These are phyloP conservation scores for Ceryle rudis DNA, from an alignment of 2,797 vertebrate genomes.

Conservation along the genomic window DNA sequence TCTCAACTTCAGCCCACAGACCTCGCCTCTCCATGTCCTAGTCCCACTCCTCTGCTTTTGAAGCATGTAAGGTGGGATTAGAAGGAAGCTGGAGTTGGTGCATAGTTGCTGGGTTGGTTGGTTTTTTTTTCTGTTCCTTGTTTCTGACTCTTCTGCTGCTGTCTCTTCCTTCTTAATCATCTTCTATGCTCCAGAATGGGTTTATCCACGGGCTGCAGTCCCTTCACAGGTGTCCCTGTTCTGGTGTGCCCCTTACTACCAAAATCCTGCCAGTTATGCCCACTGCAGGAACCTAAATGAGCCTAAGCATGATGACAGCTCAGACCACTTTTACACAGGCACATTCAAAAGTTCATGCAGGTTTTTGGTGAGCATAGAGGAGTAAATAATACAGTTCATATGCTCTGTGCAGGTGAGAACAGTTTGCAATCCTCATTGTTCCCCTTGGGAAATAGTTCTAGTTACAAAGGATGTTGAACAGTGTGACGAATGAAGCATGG, in stretches of 20 bases:
- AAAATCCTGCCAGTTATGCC: not conserved
- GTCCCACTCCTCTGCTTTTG: not conserved
- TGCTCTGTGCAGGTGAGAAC: not conserved
- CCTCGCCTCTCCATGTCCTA: not conserved
- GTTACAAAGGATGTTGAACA: fast-evolving
- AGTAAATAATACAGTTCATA: not conserved
- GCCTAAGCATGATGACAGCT: not conserved
- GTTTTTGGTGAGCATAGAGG: not conserved
- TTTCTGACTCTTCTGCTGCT: not conserved
- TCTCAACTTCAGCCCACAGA: not conserved
- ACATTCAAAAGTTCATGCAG: not conserved
- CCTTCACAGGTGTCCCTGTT: not conserved
- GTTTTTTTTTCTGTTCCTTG: not conserved
- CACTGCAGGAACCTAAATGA: not conserved
- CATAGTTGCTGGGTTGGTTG: not conserved
- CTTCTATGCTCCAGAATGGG: not conserved
- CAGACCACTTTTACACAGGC: not conserved
- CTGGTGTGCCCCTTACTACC: not conserved
- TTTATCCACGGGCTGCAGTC: not conserved
- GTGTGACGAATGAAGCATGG: not conserved
- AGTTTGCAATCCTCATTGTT: not conserved
- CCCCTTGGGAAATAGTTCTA: not conserved
- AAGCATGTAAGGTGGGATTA: fast-evolving
- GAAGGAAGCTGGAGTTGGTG: not conserved
- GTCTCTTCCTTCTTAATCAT: not conserved